phyloP scores from a whole-genome alignment of 2,888 invertebrate species.

The Sabatieria punctata region DNA sequence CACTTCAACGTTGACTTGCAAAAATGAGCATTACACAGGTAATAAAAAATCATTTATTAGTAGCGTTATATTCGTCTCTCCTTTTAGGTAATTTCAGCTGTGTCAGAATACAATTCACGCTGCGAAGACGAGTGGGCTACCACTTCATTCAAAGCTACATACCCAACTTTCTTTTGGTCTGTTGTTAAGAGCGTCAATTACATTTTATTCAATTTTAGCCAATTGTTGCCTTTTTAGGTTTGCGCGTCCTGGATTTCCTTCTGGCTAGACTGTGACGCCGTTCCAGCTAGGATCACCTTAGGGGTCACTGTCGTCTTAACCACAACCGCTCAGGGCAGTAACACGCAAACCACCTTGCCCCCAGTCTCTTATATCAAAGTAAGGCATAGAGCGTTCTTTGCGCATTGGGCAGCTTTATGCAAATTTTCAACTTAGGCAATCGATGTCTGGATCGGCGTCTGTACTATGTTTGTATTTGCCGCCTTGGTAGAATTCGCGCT shows the following conservation, averaged over 20 bases:
- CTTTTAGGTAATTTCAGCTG: conserved; percentile 8
- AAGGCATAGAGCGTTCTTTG: not conserved
- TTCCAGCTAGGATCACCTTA: conserved; percentile 6
- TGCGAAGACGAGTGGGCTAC: conserved; percentile 5
- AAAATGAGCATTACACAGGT: no score
- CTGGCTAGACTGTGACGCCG: conserved; percentile 6
- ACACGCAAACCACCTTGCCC: conserved; percentile 3
- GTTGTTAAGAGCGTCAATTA: no score
- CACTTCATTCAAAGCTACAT: conserved; percentile 6
- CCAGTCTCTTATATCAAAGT: conserved; percentile 8
- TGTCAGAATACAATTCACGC: not conserved
- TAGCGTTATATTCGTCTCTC: no score
- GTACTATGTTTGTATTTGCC: conserved; percentile 6
- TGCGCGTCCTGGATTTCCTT: conserved; percentile 8
- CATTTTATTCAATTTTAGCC: no score
- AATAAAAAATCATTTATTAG: no score
- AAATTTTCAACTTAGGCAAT: conserved; percentile 7
- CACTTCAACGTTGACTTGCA: no score
- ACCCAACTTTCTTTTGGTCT: conserved; percentile 7
- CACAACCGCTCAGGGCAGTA: conserved; percentile 6
- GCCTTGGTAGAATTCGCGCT: conserved; percentile 9
- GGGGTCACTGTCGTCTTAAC: conserved; percentile 6
- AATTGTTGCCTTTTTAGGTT: no score
- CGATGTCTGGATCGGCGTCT: conserved; percentile 6
- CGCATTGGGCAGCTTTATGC: no score